Percentiles rank a stretch among this genome's conserved stretches.
phyloP scores from a whole-genome alignment of 2,113 vertebrate genomes.

The Tympanuchus pallidicinctus region DNA sequence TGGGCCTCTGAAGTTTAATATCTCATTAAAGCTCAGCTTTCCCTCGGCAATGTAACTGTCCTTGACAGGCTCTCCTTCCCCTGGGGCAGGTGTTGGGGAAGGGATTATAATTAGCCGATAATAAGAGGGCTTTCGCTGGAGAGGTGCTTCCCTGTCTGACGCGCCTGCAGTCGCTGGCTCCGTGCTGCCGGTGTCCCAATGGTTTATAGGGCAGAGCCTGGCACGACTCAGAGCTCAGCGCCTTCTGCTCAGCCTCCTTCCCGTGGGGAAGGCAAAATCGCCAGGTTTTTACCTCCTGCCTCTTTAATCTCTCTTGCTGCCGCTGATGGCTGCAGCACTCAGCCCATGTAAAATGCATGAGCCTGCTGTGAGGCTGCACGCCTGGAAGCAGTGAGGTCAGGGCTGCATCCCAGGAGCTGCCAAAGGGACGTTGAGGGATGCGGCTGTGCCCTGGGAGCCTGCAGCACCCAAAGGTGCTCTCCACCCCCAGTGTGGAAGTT shows the following conservation, averaged over 20 bases:
- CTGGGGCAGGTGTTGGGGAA: background rate
- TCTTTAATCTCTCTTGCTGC: background rate
- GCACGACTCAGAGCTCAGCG: accelerated
- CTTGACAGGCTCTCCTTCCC: slow-evolving; percentile 34
- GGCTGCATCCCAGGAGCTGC: background rate
- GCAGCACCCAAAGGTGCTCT: background rate
- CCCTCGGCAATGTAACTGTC: background rate
- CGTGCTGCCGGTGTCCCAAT: accelerated
- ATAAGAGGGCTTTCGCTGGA: background rate
- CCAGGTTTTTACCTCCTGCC: background rate
- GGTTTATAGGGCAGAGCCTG: background rate
- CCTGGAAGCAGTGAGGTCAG: background rate
- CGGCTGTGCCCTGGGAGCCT: background rate
- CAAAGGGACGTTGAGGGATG: background rate
- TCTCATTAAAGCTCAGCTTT: background rate
- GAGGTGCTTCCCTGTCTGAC: background rate
- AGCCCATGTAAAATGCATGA: background rate
- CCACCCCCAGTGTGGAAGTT: background rate
- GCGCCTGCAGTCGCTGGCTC: background rate
- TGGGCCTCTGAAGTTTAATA: background rate
- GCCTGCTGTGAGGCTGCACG: background rate
- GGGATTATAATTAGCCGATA: slow-evolving; percentile 3
- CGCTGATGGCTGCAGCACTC: background rate
- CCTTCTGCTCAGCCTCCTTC: background rate
- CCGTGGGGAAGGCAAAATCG: background rate